phyloP scores from a whole-genome alignment of 1,140 invertebrate genomes.

The Macrostomum lignano region DNA sequence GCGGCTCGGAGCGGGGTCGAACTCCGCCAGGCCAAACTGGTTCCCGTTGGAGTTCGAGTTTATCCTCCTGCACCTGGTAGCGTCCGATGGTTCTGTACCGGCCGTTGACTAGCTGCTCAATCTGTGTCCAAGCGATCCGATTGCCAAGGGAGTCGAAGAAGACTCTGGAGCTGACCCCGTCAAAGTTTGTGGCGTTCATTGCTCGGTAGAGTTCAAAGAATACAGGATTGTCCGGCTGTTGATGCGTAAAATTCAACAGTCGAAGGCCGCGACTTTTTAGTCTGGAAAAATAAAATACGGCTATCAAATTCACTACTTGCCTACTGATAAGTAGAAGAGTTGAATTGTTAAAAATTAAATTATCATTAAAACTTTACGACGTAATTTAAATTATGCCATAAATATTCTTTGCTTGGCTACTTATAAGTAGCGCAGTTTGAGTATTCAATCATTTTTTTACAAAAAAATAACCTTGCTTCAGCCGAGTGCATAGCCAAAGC shows the following conservation, averaged over 20 bases:
- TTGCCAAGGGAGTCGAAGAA: slow-evolving; percentile 84
- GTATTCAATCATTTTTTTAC: too few species aligned
- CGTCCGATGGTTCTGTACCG: slow-evolving; percentile 15
- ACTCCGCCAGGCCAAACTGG: too few species aligned
- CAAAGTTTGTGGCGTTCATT: slow-evolving; percentile 81
- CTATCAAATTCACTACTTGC: too few species aligned
- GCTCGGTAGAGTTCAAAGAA: slow-evolving; percentile 77
- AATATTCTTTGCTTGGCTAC: too few species aligned
- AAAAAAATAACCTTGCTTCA: slow-evolving; percentile 12
- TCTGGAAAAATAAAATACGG: slow-evolving; percentile 6
- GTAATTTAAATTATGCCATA: too few species aligned
- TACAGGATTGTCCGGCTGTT: slow-evolving; percentile 51
- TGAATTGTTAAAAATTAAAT: too few species aligned
- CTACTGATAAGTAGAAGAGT: too few species aligned
- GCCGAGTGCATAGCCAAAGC: slow-evolving; percentile 86
- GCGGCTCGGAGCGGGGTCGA: too few species aligned
- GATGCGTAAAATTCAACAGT: slow-evolving; percentile 80
- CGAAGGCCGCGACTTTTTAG: slow-evolving; percentile 44
- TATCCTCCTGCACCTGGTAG: not conserved
- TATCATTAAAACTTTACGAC: too few species aligned
- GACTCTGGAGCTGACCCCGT: slow-evolving; percentile 70
- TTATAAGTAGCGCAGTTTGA: too few species aligned
- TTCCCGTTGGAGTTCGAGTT: not conserved
- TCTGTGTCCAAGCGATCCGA: slow-evolving; percentile 84
- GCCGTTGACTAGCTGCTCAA: slow-evolving; percentile 85